phyloP scores from a whole-genome alignment of 2,888 invertebrate genomes.

The Apotomis turbidana region DNA sequence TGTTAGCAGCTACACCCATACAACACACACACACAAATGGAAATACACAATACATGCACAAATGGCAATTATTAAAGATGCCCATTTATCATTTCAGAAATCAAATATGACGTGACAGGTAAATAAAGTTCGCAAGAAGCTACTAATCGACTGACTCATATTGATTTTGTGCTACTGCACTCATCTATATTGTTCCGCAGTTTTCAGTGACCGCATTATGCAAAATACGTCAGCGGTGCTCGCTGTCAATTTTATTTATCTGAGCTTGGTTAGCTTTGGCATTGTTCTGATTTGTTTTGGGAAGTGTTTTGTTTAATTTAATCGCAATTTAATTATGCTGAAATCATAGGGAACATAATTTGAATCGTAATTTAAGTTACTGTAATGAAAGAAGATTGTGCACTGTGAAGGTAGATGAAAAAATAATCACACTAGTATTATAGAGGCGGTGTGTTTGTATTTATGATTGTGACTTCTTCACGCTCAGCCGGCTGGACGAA shows the following conservation, averaged over 20 bases:
- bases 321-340: neutral
- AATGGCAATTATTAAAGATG: too few relatives aligned
- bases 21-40: too few relatives aligned
- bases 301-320: conserved; percentile 9
- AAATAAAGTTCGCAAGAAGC: neutral
- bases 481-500: too few relatives aligned
- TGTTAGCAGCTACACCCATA: too few relatives aligned
- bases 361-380: neutral
- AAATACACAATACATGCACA: too few relatives aligned
- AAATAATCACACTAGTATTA: too few relatives aligned
- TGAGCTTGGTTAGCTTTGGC: conserved; percentile 42
- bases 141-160: neutral
- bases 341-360: neutral
- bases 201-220: conserved; percentile 50
- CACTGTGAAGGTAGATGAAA: too few relatives aligned
- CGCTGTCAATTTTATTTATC: conserved; percentile 43
- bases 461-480: too few relatives aligned
- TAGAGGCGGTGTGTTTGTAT: too few relatives aligned
- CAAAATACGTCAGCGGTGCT: conserved; percentile 47
- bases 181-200: conserved; percentile 14
- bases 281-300: conserved; percentile 39
- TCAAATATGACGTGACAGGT: too few relatives aligned
- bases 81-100: too few relatives aligned
- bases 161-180: conserved; percentile 2
- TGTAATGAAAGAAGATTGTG: too few relatives aligned